Evolutionary conservation across 2,888 invertebrate species (phyloP), one percentile per base, ranked within the genome.

Genomic region (Oscheius sp.): DNA sequence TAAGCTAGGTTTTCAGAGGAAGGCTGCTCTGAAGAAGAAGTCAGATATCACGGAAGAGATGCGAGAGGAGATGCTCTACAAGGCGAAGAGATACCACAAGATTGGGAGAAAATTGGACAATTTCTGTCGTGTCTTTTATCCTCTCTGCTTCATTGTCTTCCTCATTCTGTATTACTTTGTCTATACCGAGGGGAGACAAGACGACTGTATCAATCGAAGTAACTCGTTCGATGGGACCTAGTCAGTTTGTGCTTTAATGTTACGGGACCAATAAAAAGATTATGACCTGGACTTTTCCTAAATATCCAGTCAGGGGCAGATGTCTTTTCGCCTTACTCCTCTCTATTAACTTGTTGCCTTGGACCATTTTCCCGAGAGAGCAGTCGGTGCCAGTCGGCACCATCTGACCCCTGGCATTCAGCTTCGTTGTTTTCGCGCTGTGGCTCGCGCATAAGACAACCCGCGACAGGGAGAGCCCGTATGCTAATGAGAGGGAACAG

Each of bases 111-210:
- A 86, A 59, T 75, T 87, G 51, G 87, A 87, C 76, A 85, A 84
- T 47, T 85, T 88, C 74, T 88, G 89, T 62, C 82, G 88, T 1
- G 87, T 88, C 13, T 86, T 87, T 74, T 88, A 88, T 65, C 88
- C 88, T 9, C 76, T 88, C 7, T 81, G 80, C 57, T 89, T 88
- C 68, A 60, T 87, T n/a, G 75, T 89, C 4, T 88, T 88, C 73
- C 80, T 89, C 13, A 84, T 88, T 37, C 80, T 89, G 83, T 88
- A 88, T 75, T 88, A 88, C 75, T 88, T 88, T 70, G 87, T 88
- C 68, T 86, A 86, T 70, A 88, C 88, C 5, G 88, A 87, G 76
- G 88, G 88, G 9, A 73, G 84, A 53, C 88, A 88, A 70, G 87
- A 87, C 68, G 72, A 72, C 32, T 72, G 72, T 29, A 48, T 72